Evolutionary conservation across 2,888 invertebrate species (phyloP).

Genomic region (Ormyrus thymus): DNA sequence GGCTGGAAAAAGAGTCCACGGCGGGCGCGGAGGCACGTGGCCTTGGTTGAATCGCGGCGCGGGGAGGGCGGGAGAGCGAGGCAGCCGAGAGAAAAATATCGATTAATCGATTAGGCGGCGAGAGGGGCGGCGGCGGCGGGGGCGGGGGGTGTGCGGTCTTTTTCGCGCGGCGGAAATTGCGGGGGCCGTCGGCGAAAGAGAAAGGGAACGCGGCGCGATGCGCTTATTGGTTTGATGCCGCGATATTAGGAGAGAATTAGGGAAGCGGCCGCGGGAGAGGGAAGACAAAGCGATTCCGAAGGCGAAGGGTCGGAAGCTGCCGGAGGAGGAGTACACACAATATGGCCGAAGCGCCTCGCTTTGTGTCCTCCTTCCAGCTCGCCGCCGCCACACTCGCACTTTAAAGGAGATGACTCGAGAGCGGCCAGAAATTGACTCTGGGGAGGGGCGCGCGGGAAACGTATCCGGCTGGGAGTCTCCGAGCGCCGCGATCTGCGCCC

Average conservation of each 20-base stretch:
- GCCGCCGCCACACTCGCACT: neutral
- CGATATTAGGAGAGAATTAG: constrained; percentile 57
- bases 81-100: constrained; percentile 49
- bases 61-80: neutral
- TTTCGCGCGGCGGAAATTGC: constrained; percentile 53
- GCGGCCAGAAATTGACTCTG: constrained; percentile 45
- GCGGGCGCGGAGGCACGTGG: neutral
- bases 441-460: neutral
- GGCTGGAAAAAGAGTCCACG: no score
- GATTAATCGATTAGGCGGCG: constrained; percentile 51
- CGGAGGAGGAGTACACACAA: constrained; percentile 30
- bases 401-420: constrained; percentile 54
- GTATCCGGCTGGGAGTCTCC: neutral
- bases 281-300: constrained; percentile 53
- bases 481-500: neutral
- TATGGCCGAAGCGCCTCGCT: constrained; percentile 30
- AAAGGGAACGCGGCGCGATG: constrained; percentile 37
- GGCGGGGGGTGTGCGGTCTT: constrained; percentile 4
- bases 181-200: constrained; percentile 26
- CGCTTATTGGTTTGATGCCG: constrained; percentile 55
- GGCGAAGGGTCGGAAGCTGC: constrained; percentile 37
- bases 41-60: no score
- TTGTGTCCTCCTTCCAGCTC: constrained; percentile 21
- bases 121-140: neutral
- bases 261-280: constrained; percentile 33